Base-by-base conservation (phyloP, 2,888 invertebrate species). In the Anagyrus pseudococci region DNA sequence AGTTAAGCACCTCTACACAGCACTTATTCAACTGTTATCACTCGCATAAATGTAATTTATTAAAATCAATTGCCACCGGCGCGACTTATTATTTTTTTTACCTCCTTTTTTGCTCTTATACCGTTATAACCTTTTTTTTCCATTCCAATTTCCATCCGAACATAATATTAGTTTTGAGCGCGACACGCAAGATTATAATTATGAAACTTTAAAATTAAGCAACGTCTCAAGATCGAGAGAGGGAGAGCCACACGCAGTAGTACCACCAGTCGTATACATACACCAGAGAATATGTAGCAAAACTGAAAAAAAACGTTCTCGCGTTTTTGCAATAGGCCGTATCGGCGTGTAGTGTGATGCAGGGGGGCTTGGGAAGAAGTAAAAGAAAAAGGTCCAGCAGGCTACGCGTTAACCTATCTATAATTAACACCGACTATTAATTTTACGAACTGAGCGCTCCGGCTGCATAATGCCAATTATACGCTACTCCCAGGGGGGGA, bases 381-480 rank as follows among this genome's bases (percentile, higher is more conserved):
- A 37, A 37, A 8, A 37, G 29, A 26, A 61, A 62, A 26, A 20
- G 43, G 19, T 15, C n/a, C 3, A 8, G 22, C 19, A 20, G 26
- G 33, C 33, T 37, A 37, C 33, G 13, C 13, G 29, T 10, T 4
- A n/a, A 10, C 6, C 13, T 26, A 44, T 52, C 37, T 25, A 41
- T 55, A 61, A 56, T 61, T 48, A 57, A 53, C 17, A 37, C 40
- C 19, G 41, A 15, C 62, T 62, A 62, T 62, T 57, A 62, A 62
- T 62, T 62, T 52, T 19, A 46, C 26, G 50, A 57, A 62, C 40
- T 26, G 47, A 52, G 22, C 29, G 43, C 8, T 17, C 20, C 2
- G 3, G 44, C 17, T 15, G 22, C 29, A 22, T 22, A 13, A 48
- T 48, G 20, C 23, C 53, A 37, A 37, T 52, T 26, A 26, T 25